Base-by-base conservation (phyloP, 1,140 invertebrate species). In the Eriocheir sinensis region DNA sequence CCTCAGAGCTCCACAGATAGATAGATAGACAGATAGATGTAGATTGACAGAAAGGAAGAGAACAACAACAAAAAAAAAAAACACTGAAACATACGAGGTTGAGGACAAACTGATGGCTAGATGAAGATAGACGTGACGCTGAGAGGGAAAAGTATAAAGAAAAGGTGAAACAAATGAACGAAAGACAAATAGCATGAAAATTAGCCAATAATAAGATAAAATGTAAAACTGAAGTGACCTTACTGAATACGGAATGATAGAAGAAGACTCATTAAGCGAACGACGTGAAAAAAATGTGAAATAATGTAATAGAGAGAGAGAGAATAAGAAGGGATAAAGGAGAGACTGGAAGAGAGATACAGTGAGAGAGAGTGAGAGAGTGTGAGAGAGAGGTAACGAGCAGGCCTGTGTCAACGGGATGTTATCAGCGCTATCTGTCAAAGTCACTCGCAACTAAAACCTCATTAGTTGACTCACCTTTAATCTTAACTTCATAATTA, bases 401-500 rank as follows among this genome's bases (percentile, higher is more conserved):
- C 34, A 41, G 44, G 27, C 0, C 12, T 17, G 81, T 93, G 92
- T 93, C 92, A 93, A 93, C 92, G 92, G n/a, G 17, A 72, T 85
- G 72, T 93, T 86, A 93, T 93, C 86, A 88, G 44, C n/a, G 21
- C 72, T 38, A 93, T 93, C 81, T 60, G 80, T 93, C 92, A 93
- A 93, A 88, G 92, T 93, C 92, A 38, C 32, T 44, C n/a, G 41
- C 80, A 60, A 93, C 81, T 93, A 81, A 93, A 93, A 93, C 32
- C 72, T 83, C 83, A 88, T 93, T 88, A 93, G 86, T 93, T 83
- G 21, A 44, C 41, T 93, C 92, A 93, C 83, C 48, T 83, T 86
- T 93, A 93, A 86, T 93, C 92, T 85, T 32, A 93, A 93, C 81
- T 93, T 93, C 81, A 53, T 93, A 93, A 93, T 93, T 93, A 93